phyloP scores from a whole-genome alignment of 2,888 invertebrate species.

The Tetranychus piercei region DNA sequence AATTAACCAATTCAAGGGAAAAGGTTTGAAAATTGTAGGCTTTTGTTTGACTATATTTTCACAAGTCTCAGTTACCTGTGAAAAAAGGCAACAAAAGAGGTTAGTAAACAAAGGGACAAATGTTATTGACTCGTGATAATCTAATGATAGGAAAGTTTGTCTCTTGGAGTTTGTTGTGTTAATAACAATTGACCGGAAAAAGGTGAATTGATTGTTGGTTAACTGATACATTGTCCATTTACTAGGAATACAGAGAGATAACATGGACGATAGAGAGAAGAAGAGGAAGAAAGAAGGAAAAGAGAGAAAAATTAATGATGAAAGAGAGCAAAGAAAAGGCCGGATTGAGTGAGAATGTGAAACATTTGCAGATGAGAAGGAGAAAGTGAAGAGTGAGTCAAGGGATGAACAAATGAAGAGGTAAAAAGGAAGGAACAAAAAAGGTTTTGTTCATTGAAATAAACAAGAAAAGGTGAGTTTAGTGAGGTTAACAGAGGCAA shows the following conservation, averaged over 20 bases:
- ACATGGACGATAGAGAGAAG: not conserved
- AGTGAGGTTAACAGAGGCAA: not conserved
- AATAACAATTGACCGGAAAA: not conserved
- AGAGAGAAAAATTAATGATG: not conserved
- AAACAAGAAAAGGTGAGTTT: no score
- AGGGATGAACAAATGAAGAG: not conserved
- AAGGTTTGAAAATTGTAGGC: not conserved
- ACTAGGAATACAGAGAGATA: not conserved
- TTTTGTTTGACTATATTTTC: not conserved
- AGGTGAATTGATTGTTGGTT: conserved; percentile 1
- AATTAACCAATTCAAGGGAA: not conserved
- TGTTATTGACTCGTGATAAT: not conserved
- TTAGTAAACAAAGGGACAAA: not conserved
- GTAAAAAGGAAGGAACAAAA: not conserved
- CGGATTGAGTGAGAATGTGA: not conserved
- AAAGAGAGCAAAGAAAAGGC: not conserved
- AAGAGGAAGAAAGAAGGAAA: not conserved
- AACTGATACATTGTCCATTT: not conserved
- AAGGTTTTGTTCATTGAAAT: no score
- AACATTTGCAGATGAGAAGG: not conserved
- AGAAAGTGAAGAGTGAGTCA: not conserved
- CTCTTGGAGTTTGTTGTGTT: not conserved
- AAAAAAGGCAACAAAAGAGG: not conserved
- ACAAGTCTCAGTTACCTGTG: not conserved
- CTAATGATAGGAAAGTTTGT: not conserved